Conservation (phyloP, 2,888 invertebrate species). For the Catonia carolina region DNA sequence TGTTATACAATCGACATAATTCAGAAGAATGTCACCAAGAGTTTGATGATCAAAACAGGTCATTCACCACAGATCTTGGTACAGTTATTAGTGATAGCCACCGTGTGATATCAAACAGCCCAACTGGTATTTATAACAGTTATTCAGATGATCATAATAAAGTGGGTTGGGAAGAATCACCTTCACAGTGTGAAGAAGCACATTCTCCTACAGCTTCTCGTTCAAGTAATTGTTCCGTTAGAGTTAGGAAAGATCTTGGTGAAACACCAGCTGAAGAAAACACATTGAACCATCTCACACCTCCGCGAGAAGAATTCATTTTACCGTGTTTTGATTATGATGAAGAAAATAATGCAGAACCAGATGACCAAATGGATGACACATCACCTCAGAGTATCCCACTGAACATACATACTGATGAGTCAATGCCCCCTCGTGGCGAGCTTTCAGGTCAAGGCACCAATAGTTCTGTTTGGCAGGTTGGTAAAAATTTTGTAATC, state of each 20-base stretch:
- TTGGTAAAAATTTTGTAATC: too few relatives aligned
- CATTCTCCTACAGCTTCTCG: background rate
- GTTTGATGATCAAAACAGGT: conserved; percentile 14
- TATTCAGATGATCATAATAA: too few relatives aligned
- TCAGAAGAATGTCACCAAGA: background rate
- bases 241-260: background rate
- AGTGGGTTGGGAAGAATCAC: too few relatives aligned
- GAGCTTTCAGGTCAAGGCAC: conserved; percentile 80
- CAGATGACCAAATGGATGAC: conserved; percentile 30
- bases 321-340: conserved; percentile 15
- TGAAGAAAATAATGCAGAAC: conserved; percentile 16
- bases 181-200: background rate
- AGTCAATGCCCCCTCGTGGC: conserved; percentile 79
- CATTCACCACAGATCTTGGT: conserved; percentile 16
- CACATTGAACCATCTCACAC: background rate
- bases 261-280: background rate
- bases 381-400: conserved; percentile 29
- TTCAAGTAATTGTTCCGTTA: background rate
- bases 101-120: conserved; percentile 20
- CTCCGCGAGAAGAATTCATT: background rate
- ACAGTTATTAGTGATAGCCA: conserved; percentile 26
- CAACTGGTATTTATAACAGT: background rate
- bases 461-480: conserved; percentile 66
- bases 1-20: background rate
- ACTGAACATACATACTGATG: conserved; percentile 74